These are phyloP conservation scores for Acrossocheilus wenchowensis DNA, from an alignment of 2,797 vertebrate genomes.

Conservation along the genomic window DNA sequence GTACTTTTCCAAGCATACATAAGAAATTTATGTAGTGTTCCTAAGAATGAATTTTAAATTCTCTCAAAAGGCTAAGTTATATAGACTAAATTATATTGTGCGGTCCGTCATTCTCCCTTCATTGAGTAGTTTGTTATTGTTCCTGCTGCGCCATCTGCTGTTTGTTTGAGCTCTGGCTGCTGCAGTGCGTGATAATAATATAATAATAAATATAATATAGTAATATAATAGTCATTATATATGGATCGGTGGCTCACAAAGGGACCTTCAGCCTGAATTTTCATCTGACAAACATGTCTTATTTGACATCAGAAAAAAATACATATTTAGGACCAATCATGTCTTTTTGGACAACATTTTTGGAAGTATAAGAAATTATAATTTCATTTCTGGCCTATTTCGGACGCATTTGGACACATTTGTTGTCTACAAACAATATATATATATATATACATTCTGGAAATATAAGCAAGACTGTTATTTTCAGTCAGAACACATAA, in stretches of 20 bases:
- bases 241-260: neutral
- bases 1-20: neutral
- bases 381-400: neutral
- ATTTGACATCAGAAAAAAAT: neutral
- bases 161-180: neutral
- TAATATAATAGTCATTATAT: neutral
- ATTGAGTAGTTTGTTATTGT: neutral
- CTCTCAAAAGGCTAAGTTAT: neutral
- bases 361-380: neutral
- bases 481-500: neutral
- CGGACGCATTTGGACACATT: too few relatives aligned
- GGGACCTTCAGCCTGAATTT: neutral
- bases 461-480: neutral
- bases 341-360: neutral
- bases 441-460: neutral
- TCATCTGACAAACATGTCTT: neutral
- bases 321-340: neutral
- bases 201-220: too few relatives aligned
- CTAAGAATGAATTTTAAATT: neutral
- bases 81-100: neutral
- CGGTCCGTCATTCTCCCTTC: neutral
- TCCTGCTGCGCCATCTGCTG: slow-evolving; percentile 16
- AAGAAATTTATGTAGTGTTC: neutral
- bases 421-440: neutral
- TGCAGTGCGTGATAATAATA: neutral